A percentile compares a stretch with the other conserved stretches of the same genome.
phyloP scores from a whole-genome alignment of 2,888 invertebrate species.

The Rhagophthalmus giganteus region DNA sequence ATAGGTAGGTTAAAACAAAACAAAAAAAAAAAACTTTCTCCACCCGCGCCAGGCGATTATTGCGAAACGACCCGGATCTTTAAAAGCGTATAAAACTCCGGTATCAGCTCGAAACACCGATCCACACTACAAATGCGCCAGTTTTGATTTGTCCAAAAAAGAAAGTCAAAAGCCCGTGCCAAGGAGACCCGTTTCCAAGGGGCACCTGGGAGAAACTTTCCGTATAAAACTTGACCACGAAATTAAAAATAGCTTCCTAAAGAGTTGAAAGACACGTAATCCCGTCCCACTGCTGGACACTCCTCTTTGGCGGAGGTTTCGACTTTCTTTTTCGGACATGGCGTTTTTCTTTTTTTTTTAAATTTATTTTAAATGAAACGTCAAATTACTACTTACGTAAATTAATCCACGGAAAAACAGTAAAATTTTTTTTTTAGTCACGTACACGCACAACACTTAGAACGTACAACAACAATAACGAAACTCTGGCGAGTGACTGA shows the following conservation, averaged over 20 bases:
- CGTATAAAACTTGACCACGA: conserved; percentile 10
- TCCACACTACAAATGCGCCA: conserved; percentile 9
- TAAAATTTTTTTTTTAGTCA: conserved; percentile 10
- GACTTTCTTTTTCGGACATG: neutral
- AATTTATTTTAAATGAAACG: no score
- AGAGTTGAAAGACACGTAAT: conserved; percentile 8
- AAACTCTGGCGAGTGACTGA: conserved; percentile 25
- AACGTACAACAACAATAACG: conserved; percentile 4
- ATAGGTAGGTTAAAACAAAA: no score
- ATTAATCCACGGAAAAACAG: conserved; percentile 22
- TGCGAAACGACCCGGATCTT: conserved; percentile 21
- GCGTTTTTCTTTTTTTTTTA: conserved; percentile 6
- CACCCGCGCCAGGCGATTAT: conserved; percentile 29
- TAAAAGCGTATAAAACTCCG: conserved; percentile 1
- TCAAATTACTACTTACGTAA: conserved; percentile 14
- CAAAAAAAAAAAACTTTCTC: conserved; percentile 36
- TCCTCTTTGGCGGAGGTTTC: neutral
- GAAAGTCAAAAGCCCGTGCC: conserved; percentile 7
- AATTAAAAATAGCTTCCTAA: conserved; percentile 10
- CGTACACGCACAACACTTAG: conserved; percentile 24
- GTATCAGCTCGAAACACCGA: conserved; percentile 10
- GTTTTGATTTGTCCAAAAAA: conserved; percentile 1
- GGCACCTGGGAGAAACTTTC: conserved; percentile 8
- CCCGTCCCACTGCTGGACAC: conserved; percentile 6
- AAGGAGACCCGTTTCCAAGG: neutral